phyloP scores from a whole-genome alignment of 2,797 vertebrate genomes.

The Taenioides sp. region DNA sequence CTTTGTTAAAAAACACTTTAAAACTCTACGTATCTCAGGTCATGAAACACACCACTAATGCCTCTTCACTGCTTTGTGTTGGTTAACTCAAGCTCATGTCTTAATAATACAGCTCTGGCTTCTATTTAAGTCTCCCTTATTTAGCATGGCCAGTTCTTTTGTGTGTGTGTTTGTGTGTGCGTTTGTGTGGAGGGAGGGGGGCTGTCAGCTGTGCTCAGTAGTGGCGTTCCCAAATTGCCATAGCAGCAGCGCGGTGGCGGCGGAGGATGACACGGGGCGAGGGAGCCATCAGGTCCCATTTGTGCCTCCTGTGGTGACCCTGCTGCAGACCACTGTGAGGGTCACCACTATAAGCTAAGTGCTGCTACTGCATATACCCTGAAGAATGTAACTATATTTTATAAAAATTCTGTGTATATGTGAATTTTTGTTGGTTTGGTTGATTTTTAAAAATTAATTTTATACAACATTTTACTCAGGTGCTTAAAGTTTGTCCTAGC shows the following conservation, averaged over 20 bases:
- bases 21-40: constrained; percentile 20
- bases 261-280: constrained; percentile 74
- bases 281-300: constrained; percentile 75
- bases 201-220: constrained; percentile 72
- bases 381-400: neutral
- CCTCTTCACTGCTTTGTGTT: constrained; percentile 68
- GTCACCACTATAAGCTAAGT: constrained; percentile 59
- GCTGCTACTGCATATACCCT: constrained; percentile 65
- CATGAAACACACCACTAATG: constrained; percentile 60
- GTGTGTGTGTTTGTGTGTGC: constrained; percentile 30
- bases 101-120: constrained; percentile 56
- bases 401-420: neutral
- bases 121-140: constrained; percentile 53
- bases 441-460: neutral
- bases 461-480: too few species aligned
- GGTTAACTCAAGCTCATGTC: constrained; percentile 78
- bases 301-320: constrained; percentile 71
- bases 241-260: constrained; percentile 43
- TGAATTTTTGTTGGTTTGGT: neutral
- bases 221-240: constrained; percentile 52
- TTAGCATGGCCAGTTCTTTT: constrained; percentile 48
- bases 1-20: constrained; percentile 47
- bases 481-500: too few species aligned
- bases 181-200: constrained; percentile 1
- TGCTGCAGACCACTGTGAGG: constrained; percentile 65